Base-by-base conservation (phyloP, 2,113 vertebrate genomes). In the Phylloscopus trochiloides region DNA sequence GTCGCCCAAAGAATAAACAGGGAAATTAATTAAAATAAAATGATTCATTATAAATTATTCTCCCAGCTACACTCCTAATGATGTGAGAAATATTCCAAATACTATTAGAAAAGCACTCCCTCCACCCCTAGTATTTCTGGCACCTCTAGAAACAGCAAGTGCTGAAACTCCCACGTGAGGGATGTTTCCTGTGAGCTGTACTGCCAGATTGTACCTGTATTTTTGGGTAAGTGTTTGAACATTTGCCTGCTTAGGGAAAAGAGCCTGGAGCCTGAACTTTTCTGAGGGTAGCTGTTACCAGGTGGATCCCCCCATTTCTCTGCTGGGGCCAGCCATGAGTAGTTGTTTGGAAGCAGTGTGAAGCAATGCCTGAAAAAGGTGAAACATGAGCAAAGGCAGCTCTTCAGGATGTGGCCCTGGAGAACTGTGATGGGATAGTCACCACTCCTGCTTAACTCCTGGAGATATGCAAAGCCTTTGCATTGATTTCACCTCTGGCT, bases 41-140 rank as follows among this genome's bases (percentile, higher is more conserved):
- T 61, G 62, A 81, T 93, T 95, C 82, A 19, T 74, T 94, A 90
- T 91, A 86, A 94, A 86, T 93, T 96, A 84, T 83, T 93, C 90
- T 94, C 40, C 67, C 63, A 93, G 90, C 75, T 90, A 83, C 76
- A 47, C 52, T 84, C 68, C 29, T 90, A 95, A 97, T 90, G 90
- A 94, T 74, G 82, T 96, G 94, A 96, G 96, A 96, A 95, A 95
- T 95, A 93, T 86, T 96, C 90, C 88, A 90, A 84, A 71, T 95
- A 67, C 76, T 92, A 92, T 86, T 80, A 90, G 88, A 80, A 96
- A 88, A 96, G 90, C 72, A 84, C 40, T 94, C 82, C 82, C 90
- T 90, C 95, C 40, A 0, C 91, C 92, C 91, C 59, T 80, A 78
- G 68, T 95, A 90, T 86, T 94, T 97, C 82, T 96, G 90, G 93